These are phyloP conservation scores for Pteropus alecto DNA, from an alignment of 2,113 vertebrate species.

Conservation along the genomic window DNA sequence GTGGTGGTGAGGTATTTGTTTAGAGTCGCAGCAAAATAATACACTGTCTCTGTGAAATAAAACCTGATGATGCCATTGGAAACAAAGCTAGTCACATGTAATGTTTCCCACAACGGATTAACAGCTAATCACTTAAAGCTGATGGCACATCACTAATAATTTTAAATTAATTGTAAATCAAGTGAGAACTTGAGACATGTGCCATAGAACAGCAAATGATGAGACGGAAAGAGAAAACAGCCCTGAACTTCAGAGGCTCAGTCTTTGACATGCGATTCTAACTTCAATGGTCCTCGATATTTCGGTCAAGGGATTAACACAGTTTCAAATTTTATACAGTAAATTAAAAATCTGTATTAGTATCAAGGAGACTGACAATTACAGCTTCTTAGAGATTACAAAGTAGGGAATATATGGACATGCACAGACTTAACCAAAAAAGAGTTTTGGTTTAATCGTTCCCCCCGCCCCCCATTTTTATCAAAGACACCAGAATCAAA, in stretches of 20 bases:
- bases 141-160: neutral
- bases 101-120: neutral
- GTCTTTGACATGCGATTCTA: neutral
- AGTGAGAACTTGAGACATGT: neutral
- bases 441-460: neutral
- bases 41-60: neutral
- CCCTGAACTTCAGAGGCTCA: neutral
- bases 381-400: neutral
- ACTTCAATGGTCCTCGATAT: neutral
- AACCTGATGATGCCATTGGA: neutral
- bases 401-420: neutral
- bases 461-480: neutral
- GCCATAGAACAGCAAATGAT: neutral
- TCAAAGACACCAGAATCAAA: neutral
- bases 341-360: neutral
- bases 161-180: constrained; percentile 8
- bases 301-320: neutral
- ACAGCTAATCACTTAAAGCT: neutral
- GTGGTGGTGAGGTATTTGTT: neutral
- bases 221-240: neutral
- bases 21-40: neutral
- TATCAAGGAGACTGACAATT: neutral
- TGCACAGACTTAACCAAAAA: neutral
- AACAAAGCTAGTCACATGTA: neutral
- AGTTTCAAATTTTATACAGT: neutral